A percentile compares a stretch with the other conserved stretches of the same genome.
Conservation (phyloP, 2,113 vertebrate genomes). For the Leucopsar rothschildi region DNA sequence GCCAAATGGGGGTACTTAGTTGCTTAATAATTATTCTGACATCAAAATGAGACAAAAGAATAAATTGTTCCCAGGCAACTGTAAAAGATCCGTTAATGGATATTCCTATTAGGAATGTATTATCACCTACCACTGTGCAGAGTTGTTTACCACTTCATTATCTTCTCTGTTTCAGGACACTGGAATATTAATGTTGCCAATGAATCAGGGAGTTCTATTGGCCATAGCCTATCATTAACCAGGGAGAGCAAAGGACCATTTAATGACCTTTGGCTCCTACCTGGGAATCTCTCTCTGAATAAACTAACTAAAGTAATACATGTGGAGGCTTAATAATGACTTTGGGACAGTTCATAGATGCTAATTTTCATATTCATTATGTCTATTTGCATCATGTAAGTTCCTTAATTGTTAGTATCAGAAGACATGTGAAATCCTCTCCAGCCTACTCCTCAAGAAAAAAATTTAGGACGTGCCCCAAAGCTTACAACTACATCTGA, state of each 20-base stretch:
- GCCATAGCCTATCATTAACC: slow-evolving; percentile 11
- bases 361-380: neutral
- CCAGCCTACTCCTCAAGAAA: neutral
- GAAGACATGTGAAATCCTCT: neutral
- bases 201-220: neutral
- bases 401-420: neutral
- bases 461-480: neutral
- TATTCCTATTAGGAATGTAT: neutral
- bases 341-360: neutral
- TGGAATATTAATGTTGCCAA: neutral
- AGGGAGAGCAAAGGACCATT: slow-evolving; percentile 5
- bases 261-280: neutral
- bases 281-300: neutral
- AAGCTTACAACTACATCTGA: neutral
- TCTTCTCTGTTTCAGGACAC: neutral
- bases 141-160: neutral
- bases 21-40: neutral
- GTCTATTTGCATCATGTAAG: neutral
- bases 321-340: neutral
- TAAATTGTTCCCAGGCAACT: neutral
- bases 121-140: neutral
- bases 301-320: neutral
- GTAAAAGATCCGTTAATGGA: neutral
- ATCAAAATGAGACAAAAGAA: neutral
- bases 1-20: neutral